Evolutionary conservation across 2,888 invertebrate species (phyloP), one percentile per base, ranked within the genome.

Genomic region (Eilema sororculum): DNA sequence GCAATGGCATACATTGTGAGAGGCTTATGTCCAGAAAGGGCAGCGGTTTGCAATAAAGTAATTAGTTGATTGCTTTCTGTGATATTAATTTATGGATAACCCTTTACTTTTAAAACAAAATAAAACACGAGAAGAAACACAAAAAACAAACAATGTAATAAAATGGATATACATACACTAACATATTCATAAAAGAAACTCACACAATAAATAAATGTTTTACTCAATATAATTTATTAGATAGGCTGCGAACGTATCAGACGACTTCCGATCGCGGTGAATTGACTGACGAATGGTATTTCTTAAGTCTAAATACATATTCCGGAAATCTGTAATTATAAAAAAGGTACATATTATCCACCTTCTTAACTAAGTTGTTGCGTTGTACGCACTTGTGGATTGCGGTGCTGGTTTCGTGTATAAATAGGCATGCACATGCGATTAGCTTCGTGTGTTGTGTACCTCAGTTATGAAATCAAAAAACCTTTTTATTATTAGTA

Each of bases 221-320:
- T 70, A 64, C 63, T 69, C 71, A 74, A 67, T 79, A 46, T 79
- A 52, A n/a, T 30, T 81, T 80, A 80, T 72, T 82, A 20, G 78
- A 75, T 75, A 62, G 78, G 71, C 66, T 73, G 76, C 73, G 80
- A 74, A 74, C 67, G n/a, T 66, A 73, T 69, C 71, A 64, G 1
- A 41, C 4, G 61, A 63, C 58, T 64, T 62, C 12, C 16, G 24
- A 57, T 9, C 25, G 2, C 20, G 16, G 9, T 30, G 8, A 3
- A 24, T 62, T 0, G 22, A 20, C 28, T 16, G n/a, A 0, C n/a
- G 12, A 9, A n/a, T 5, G n/a, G 10, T 16, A 9, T 59, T 59
- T 28, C 25, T 6, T 16, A 25, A 25, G 8, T 25, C 25, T 25
- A 25, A 13, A 16, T 24, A 20, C 25, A 33, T 61, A 33, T 33